These are phyloP conservation scores for Oplegnathus fasciatus DNA, from an alignment of 2,113 vertebrate genomes.

Conservation along the genomic window DNA sequence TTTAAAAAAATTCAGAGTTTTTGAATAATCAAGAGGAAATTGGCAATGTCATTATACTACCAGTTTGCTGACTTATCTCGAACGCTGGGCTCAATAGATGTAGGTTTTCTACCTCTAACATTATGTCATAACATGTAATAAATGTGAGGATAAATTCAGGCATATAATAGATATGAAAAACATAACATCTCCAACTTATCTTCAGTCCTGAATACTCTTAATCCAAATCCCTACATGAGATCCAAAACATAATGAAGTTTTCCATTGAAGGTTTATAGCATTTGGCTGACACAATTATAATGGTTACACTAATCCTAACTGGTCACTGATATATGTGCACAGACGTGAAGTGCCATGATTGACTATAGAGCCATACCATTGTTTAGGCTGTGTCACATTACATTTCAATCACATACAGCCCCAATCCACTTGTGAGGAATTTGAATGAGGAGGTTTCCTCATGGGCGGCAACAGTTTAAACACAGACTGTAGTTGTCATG, in stretches of 20 bases:
- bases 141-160: neutral
- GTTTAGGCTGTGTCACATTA: conserved; percentile 52
- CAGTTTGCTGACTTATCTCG: neutral
- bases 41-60: neutral
- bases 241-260: neutral
- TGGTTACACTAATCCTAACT: neutral
- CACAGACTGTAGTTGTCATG: conserved; percentile 69
- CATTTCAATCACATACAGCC: conserved; percentile 64
- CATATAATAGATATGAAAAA: neutral
- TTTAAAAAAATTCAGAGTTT: neutral
- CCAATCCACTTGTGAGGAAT: conserved; percentile 49
- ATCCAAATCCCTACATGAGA: neutral
- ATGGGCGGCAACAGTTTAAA: conserved; percentile 71
- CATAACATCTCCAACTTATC: neutral
- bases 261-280: neutral
- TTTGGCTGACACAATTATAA: neutral
- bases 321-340: conserved; percentile 25
- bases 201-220: neutral
- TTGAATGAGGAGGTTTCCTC: conserved; percentile 48
- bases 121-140: neutral
- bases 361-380: conserved; percentile 33
- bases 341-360: conserved; percentile 39
- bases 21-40: neutral
- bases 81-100: neutral
- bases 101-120: neutral